A percentile compares a stretch with the other conserved stretches of the same genome.
These are phyloP conservation scores for Idaea biselata DNA, from an alignment of 2,888 invertebrate species.

Conservation along the genomic window DNA sequence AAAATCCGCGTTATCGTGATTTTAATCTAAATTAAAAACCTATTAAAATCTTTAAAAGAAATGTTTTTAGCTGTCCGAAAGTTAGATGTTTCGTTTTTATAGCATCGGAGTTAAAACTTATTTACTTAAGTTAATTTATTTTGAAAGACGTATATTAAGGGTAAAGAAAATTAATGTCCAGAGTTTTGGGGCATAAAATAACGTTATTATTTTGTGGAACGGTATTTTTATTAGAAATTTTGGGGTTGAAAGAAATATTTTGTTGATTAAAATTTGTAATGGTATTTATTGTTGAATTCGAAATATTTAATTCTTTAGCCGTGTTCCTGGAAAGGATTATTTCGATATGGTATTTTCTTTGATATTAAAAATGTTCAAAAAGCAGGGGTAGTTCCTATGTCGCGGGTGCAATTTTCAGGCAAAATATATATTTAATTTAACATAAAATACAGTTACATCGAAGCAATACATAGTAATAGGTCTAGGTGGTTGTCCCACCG, in stretches of 20 bases:
- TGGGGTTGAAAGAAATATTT: background rate
- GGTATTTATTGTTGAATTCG: background rate
- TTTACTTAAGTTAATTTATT: conserved; percentile 58
- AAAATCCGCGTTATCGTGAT: background rate
- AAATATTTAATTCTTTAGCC: background rate
- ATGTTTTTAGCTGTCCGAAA: conserved; percentile 1
- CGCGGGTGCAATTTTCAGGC: too few species aligned
- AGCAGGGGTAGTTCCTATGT: too few species aligned
- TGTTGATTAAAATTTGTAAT: background rate
- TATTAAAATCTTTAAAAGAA: background rate
- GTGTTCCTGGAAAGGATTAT: too few species aligned
- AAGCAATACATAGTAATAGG: too few species aligned
- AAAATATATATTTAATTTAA: too few species aligned
- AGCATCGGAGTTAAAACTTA: conserved; percentile 50
- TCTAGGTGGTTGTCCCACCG: too few species aligned
- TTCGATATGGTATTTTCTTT: background rate
- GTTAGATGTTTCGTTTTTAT: conserved; percentile 30
- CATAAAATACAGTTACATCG: too few species aligned
- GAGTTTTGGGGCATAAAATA: conserved; percentile 43
- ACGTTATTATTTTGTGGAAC: conserved; percentile 24
- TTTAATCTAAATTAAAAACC: conserved; percentile 1
- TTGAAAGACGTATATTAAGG: conserved; percentile 26
- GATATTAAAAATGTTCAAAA: too few species aligned
- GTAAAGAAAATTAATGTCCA: conserved; percentile 48
- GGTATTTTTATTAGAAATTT: background rate